Conservation (phyloP, 2,113 vertebrate genomes). For the Macquaria australasica region DNA sequence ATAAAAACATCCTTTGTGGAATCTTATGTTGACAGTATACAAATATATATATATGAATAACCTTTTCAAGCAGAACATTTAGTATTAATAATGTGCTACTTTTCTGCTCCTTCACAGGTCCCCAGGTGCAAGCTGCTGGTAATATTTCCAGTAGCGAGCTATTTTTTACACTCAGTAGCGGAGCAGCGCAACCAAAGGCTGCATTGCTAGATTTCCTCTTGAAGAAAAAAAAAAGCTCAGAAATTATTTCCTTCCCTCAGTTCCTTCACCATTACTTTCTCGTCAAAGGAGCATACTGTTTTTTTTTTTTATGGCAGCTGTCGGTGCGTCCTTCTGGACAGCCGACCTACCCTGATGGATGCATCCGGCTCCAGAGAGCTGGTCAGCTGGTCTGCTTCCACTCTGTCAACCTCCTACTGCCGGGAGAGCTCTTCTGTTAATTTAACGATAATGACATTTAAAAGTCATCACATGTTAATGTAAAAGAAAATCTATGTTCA, state of each 20-base stretch:
- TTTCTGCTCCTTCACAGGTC: slow-evolving; percentile 2
- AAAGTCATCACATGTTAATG: neutral
- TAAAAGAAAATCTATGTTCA: too few species aligned
- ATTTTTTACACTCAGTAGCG: too few species aligned
- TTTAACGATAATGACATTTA: neutral
- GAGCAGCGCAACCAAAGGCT: too few species aligned
- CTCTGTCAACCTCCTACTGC: too few species aligned
- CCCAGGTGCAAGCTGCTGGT: neutral
- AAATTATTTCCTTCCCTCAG: too few species aligned
- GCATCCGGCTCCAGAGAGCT: neutral
- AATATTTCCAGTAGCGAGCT: too few species aligned
- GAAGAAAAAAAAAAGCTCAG: too few species aligned
- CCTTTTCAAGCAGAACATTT: slow-evolving; percentile 6
- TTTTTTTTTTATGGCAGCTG: neutral
- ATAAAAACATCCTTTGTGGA: slow-evolving; percentile 4
- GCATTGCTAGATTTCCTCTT: too few species aligned
- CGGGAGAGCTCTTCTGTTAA: neutral
- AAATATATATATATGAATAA: neutral
- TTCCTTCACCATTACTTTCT: neutral
- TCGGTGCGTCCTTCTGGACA: too few species aligned
- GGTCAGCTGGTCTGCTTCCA: neutral
- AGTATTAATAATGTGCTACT: neutral
- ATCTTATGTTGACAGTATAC: neutral
- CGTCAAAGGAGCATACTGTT: neutral
- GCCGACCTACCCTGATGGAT: too few species aligned